Evolutionary conservation across 2,888 invertebrate species (phyloP).

Genomic region (Dryomyza anilis): DNA sequence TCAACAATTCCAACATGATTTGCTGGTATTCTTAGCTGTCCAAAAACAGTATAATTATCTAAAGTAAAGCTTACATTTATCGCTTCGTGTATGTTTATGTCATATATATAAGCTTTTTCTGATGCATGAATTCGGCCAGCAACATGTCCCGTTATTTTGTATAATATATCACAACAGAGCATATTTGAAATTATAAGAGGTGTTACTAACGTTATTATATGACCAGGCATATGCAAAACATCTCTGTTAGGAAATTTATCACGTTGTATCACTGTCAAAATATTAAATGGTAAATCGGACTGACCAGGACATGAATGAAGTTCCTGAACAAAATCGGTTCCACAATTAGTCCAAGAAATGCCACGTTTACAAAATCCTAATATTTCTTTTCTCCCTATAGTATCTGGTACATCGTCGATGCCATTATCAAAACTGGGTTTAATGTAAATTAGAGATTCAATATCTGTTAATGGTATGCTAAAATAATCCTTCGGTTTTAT

Average conservation of each 20-base stretch:
- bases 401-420: no score
- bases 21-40: constrained; percentile 66
- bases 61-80: constrained; percentile 77
- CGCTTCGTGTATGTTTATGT: constrained; percentile 63
- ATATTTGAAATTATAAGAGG: constrained; percentile 86
- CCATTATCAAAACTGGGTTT: constrained; percentile 66
- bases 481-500: constrained; percentile 65
- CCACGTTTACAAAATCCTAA: constrained; percentile 52
- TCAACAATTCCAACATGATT: constrained; percentile 65
- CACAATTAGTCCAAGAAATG: constrained; percentile 52
- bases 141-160: constrained; percentile 62
- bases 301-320: constrained; percentile 49
- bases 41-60: constrained; percentile 81
- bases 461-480: constrained; percentile 79
- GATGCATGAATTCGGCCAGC: constrained; percentile 63
- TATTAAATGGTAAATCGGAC: constrained; percentile 51
- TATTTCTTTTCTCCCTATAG: no score
- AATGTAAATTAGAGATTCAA: constrained; percentile 75
- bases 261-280: constrained; percentile 65
- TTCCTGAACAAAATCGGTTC: constrained; percentile 44
- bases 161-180: constrained; percentile 80
- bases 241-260: constrained; percentile 79
- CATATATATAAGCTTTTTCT: constrained; percentile 64
- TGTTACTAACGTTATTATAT: constrained; percentile 82
- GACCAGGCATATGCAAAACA: constrained; percentile 70